Conservation (phyloP, 2,113 vertebrate genomes). For the Centrocercus urophasianus region DNA sequence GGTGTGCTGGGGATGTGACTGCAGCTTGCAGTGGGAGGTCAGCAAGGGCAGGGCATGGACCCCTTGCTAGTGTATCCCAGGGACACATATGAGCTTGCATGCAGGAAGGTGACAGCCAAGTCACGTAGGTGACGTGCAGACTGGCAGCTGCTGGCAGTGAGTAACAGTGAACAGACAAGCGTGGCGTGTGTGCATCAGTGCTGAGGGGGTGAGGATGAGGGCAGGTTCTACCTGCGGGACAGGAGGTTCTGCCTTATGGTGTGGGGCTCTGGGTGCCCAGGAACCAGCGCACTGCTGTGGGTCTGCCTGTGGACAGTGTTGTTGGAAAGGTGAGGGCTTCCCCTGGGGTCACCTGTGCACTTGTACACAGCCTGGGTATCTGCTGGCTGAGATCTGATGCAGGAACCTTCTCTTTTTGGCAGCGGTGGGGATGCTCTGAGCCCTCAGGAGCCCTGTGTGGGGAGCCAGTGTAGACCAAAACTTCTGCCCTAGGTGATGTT, state of each 20-base stretch:
- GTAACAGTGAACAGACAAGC: background rate
- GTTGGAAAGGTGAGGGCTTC: rapidly evolving
- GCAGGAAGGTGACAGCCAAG: background rate
- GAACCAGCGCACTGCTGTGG: background rate
- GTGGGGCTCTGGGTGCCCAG: rapidly evolving
- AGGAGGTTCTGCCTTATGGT: rapidly evolving
- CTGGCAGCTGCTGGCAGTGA: background rate
- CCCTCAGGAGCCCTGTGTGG: background rate
- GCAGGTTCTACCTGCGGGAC: conserved; percentile 41
- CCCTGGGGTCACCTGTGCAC: rapidly evolving
- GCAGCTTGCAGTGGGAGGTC: background rate
- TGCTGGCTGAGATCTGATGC: background rate
- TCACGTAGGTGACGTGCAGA: rapidly evolving
- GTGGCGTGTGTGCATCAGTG: rapidly evolving
- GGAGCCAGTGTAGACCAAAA: background rate
- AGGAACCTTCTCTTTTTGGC: background rate
- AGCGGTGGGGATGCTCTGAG: background rate
- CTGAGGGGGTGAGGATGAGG: rapidly evolving
- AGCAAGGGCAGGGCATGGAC: background rate
- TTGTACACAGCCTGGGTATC: background rate
- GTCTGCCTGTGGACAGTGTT: background rate
- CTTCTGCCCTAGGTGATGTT: background rate
- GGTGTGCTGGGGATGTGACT: background rate
- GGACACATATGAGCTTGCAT: rapidly evolving
- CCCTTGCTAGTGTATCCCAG: background rate